A percentile compares a stretch with the other conserved stretches of the same genome.
Conservation (phyloP, 2,888 invertebrate species). For the Cybosia mesomella region DNA sequence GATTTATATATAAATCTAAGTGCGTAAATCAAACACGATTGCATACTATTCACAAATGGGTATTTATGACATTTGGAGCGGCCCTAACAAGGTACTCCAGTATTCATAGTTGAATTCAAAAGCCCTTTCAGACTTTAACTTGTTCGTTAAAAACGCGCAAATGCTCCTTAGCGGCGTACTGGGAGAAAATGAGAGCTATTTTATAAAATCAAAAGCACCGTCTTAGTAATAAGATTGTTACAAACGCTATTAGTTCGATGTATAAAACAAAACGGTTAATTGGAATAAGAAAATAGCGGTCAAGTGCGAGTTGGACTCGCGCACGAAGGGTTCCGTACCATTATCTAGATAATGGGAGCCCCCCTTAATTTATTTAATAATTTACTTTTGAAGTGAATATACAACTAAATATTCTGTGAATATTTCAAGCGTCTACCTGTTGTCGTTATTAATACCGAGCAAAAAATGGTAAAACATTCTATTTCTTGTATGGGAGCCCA, state of each 20-base stretch:
- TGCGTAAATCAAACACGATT: slow-evolving; percentile 57
- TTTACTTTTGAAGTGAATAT: too few relatives aligned
- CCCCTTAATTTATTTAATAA: too few relatives aligned
- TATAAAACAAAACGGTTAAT: slow-evolving; percentile 55
- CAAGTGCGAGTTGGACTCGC: too few relatives aligned
- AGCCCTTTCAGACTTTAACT: slow-evolving; percentile 69
- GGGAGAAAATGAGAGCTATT: slow-evolving; percentile 67
- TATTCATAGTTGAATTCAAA: slow-evolving; percentile 74
- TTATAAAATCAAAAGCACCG: slow-evolving; percentile 66
- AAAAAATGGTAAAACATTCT: too few relatives aligned
- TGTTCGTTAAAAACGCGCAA: slow-evolving; percentile 76
- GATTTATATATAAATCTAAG: slow-evolving; percentile 30
- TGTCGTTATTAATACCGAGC: too few relatives aligned
- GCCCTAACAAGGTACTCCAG: slow-evolving; percentile 76
- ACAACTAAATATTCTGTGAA: too few relatives aligned
- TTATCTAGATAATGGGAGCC: too few relatives aligned
- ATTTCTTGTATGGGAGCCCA: too few relatives aligned
- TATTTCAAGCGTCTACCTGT: too few relatives aligned
- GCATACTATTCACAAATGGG: slow-evolving; percentile 63
- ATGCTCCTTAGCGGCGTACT: slow-evolving; percentile 62
- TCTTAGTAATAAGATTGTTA: slow-evolving; percentile 67
- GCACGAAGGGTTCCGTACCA: too few relatives aligned
- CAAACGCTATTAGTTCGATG: slow-evolving; percentile 51
- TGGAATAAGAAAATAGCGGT: slow-evolving; percentile 49
- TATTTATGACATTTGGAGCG: slow-evolving; percentile 77